phyloP scores from a whole-genome alignment of 2,888 invertebrate species.

The Sinotaia quadrata region DNA sequence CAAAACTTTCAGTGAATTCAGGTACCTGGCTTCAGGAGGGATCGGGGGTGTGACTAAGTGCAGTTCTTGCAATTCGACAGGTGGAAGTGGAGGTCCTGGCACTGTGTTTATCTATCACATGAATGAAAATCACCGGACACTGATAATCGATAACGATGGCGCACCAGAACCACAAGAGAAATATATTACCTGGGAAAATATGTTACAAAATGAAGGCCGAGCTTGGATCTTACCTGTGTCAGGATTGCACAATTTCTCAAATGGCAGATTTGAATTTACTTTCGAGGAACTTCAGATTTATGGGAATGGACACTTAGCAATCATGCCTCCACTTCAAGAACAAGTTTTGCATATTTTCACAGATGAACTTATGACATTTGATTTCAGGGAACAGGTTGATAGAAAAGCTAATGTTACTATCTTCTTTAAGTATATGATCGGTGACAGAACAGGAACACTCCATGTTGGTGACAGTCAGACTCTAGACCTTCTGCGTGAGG shows the following conservation, averaged over 20 bases:
- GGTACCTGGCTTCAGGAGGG: slow-evolving; percentile 53
- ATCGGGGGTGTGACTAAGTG: slow-evolving; percentile 44
- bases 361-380: slow-evolving; percentile 29
- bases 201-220: slow-evolving; percentile 46
- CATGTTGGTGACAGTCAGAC: slow-evolving; percentile 51
- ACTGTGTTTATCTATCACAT: slow-evolving; percentile 57
- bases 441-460: slow-evolving; percentile 57
- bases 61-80: slow-evolving; percentile 21
- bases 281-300: slow-evolving; percentile 62
- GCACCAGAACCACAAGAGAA: slow-evolving; percentile 44
- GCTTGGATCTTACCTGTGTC: slow-evolving; percentile 62
- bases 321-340: slow-evolving; percentile 44
- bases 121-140: slow-evolving; percentile 51
- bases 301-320: slow-evolving; percentile 57
- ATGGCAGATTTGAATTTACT: slow-evolving; percentile 38
- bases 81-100: slow-evolving; percentile 57
- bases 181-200: slow-evolving; percentile 52
- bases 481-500: slow-evolving; percentile 50
- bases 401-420: slow-evolving; percentile 45
- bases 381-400: slow-evolving; percentile 25
- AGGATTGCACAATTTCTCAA: slow-evolving; percentile 50
- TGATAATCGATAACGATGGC: slow-evolving; percentile 58
- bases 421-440: slow-evolving; percentile 63
- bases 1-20: slow-evolving; percentile 57
- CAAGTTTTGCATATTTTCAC: slow-evolving; percentile 19